Evolutionary conservation across 2,888 invertebrate species (phyloP).

Genomic region (Eucriotettix oculatus): DNA sequence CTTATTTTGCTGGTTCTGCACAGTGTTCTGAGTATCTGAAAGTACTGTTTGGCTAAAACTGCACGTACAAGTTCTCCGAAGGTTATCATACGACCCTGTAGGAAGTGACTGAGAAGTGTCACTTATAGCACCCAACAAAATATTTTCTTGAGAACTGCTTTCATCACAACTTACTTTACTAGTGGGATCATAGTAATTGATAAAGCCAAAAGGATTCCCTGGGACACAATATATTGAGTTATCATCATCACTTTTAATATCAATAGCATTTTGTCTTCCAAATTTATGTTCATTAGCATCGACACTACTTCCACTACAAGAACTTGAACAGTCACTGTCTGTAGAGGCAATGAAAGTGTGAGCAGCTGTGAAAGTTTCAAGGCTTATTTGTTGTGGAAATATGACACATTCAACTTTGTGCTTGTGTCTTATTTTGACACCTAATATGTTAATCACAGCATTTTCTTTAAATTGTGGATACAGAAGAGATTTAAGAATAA

Average conservation of each 20-base stretch:
- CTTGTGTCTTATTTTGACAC: conserved; percentile 33
- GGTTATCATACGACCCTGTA: no score
- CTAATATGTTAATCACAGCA: conserved; percentile 27
- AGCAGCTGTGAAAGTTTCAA: conserved; percentile 1
- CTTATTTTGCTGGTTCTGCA: neutral
- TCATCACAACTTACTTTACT: neutral
- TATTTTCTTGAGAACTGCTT: no score
- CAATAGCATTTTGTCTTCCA: conserved; percentile 18
- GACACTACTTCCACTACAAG: conserved; percentile 18
- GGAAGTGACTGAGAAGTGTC: no score
- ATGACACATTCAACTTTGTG: conserved; percentile 30
- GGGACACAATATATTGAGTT: conserved; percentile 33
- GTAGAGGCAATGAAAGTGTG: conserved; percentile 13
- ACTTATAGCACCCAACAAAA: no score
- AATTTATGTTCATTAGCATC: conserved; percentile 8
- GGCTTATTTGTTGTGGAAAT: conserved; percentile 10
- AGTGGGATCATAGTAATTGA: conserved; percentile 41
- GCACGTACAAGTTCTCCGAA: no score
- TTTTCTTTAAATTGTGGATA: conserved; percentile 32
- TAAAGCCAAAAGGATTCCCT: conserved; percentile 46
- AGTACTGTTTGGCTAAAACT: no score
- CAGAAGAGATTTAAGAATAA: conserved; percentile 55
- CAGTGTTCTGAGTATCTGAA: no score
- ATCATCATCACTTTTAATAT: conserved; percentile 6
- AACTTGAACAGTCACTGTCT: conserved; percentile 17